A percentile compares a stretch with the other conserved stretches of the same genome.
These are phyloP conservation scores for Lepeophtheirus salmonis DNA, from an alignment of 1,140 invertebrate genomes.

Conservation along the genomic window DNA sequence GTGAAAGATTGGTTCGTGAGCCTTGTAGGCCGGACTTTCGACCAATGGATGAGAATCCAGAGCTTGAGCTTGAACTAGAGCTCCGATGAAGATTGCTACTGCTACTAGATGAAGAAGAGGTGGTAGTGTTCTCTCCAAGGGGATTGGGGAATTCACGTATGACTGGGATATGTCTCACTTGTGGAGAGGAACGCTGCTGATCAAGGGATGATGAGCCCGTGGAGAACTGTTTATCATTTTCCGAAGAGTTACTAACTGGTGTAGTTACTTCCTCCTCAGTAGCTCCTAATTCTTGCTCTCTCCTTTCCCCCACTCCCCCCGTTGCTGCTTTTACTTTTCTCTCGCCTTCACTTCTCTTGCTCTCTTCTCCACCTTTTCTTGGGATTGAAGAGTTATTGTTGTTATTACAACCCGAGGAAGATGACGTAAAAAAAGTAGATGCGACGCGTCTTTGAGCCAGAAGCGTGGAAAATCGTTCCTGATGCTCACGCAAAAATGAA, in stretches of 20 bases:
- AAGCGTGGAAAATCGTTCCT: slow-evolving; percentile 7
- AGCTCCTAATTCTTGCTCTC: too few species aligned
- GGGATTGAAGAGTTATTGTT: too few species aligned
- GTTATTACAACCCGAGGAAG: too few species aligned
- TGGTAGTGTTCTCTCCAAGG: too few species aligned
- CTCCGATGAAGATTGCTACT: background rate
- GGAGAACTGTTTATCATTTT: background rate
- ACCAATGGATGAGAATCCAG: slow-evolving; percentile 7
- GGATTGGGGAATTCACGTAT: too few species aligned
- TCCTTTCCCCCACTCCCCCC: background rate
- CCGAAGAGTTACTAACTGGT: background rate
- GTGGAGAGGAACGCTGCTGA: too few species aligned
- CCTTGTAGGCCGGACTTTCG: background rate
- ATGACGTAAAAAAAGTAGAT: background rate
- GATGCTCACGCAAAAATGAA: slow-evolving; percentile 11
- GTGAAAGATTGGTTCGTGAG: too few species aligned
- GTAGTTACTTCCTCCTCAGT: too few species aligned
- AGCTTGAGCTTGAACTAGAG: slow-evolving; percentile 8
- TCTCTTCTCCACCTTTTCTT: background rate
- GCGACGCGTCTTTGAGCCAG: background rate
- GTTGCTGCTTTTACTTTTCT: background rate
- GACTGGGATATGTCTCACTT: background rate
- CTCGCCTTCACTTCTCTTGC: background rate
- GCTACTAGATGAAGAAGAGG: too few species aligned
- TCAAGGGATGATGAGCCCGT: background rate